Evolutionary conservation across 2,888 invertebrate genomes (phyloP).

Genomic region (Chrysomela aeneicollis): DNA sequence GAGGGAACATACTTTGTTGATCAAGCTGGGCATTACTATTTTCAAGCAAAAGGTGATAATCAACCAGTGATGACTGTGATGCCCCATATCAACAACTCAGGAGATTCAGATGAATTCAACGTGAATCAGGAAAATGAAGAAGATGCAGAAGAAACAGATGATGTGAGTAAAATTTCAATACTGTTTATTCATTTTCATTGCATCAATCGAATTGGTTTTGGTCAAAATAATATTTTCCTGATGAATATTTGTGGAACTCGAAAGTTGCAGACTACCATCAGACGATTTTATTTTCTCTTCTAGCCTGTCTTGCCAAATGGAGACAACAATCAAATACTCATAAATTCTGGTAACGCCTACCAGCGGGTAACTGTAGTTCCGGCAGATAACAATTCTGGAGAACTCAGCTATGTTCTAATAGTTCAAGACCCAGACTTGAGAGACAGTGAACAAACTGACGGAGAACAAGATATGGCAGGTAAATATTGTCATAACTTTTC

Average conservation of each 20-base stretch:
- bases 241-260: too few relatives aligned
- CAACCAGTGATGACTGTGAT: slow-evolving; percentile 72
- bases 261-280: too few relatives aligned
- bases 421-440: slow-evolving; percentile 70
- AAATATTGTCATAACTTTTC: slow-evolving; percentile 30
- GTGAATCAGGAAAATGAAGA: slow-evolving; percentile 63
- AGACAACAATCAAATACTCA: slow-evolving; percentile 62
- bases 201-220: too few relatives aligned
- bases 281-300: slow-evolving; percentile 23
- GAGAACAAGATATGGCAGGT: slow-evolving; percentile 66
- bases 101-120: slow-evolving; percentile 63
- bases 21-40: slow-evolving; percentile 83
- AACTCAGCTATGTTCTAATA: slow-evolving; percentile 88
- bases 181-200: too few relatives aligned
- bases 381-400: slow-evolving; percentile 76
- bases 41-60: slow-evolving; percentile 73
- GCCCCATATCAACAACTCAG: slow-evolving; percentile 58
- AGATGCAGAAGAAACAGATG: slow-evolving; percentile 51
- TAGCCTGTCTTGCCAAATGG: slow-evolving; percentile 37
- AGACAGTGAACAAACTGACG: slow-evolving; percentile 63
- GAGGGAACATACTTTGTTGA: slow-evolving; percentile 83
- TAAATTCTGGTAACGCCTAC: slow-evolving; percentile 70
- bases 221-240: too few relatives aligned
- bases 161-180: slow-evolving; percentile 47
- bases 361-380: slow-evolving; percentile 88